phyloP scores from a whole-genome alignment of 2,797 vertebrate species.

The Natrix natrix region DNA sequence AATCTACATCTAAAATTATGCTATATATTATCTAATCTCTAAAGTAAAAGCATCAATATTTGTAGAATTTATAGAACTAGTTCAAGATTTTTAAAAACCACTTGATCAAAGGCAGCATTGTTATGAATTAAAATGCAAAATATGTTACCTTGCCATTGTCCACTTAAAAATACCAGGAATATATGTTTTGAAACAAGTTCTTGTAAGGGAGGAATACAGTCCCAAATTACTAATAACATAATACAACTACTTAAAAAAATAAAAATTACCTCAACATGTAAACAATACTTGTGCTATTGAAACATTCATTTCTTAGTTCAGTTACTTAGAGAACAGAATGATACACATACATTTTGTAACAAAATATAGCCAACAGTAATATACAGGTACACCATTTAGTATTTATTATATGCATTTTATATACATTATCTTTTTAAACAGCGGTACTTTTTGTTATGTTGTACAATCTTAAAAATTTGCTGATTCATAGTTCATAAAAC shows the following conservation, averaged over 20 bases:
- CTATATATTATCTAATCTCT: background rate
- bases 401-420: constrained; percentile 99
- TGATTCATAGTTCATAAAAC: constrained; percentile 93
- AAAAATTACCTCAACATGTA: constrained; percentile 58
- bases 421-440: constrained; percentile 94
- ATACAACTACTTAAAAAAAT: constrained; percentile 63
- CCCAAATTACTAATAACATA: constrained; percentile 54
- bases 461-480: constrained; percentile 98
- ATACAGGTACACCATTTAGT: constrained; percentile 99
- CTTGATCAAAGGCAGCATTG: background rate
- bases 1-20: background rate
- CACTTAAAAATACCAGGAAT: constrained; percentile 4
- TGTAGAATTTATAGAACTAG: background rate
- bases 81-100: background rate
- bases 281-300: constrained; percentile 65
- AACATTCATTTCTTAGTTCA: constrained; percentile 63
- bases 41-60: constrained; percentile 1
- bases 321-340: constrained; percentile 64
- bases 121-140: background rate
- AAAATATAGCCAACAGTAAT: constrained; percentile 77
- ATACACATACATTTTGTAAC: constrained; percentile 69
- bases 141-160: background rate
- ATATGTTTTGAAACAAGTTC: constrained; percentile 58
- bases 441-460: constrained; percentile 87
- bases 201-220: constrained; percentile 51